Conservation (phyloP, 2,888 invertebrate genomes). For the Ectemnius cavifrons region DNA sequence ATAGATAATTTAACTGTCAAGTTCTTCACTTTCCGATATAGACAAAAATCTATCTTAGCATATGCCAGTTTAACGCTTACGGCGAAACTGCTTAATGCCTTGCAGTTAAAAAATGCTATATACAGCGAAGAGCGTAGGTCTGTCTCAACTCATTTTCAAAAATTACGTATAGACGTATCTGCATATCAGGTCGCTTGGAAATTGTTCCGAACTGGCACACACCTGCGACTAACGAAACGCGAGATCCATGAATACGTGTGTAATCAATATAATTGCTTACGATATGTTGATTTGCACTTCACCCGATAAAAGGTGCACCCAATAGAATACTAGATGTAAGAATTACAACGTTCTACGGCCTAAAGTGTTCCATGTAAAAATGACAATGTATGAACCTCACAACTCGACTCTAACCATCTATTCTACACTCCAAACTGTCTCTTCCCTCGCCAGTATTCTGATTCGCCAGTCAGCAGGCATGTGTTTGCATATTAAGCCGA, state of each 20-base stretch:
- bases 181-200: conserved; percentile 1
- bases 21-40: conserved; percentile 23
- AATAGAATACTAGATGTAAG: not conserved
- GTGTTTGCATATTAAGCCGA: conserved; percentile 43
- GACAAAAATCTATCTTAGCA: conserved; percentile 40
- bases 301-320: conserved; percentile 2
- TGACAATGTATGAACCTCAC: not conserved
- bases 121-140: conserved; percentile 24
- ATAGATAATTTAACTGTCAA: conserved; percentile 45
- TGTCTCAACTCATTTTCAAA: conserved; percentile 14
- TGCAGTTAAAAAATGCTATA: conserved; percentile 29
- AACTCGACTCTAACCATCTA: not conserved
- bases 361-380: not conserved
- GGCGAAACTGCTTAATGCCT: conserved; percentile 25
- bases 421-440: not conserved
- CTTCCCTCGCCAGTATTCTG: conserved; percentile 4
- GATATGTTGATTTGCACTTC: conserved; percentile 19
- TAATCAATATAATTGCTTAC: conserved; percentile 12
- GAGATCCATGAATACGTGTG: conserved; percentile 19
- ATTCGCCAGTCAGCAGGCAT: conserved; percentile 40
- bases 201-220: conserved; percentile 30
- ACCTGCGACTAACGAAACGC: conserved; percentile 47
- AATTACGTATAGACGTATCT: not conserved
- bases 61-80: conserved; percentile 13
- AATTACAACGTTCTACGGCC: not conserved